Conservation (phyloP, 2,888 invertebrate genomes). For the Apotomis turbidana region DNA sequence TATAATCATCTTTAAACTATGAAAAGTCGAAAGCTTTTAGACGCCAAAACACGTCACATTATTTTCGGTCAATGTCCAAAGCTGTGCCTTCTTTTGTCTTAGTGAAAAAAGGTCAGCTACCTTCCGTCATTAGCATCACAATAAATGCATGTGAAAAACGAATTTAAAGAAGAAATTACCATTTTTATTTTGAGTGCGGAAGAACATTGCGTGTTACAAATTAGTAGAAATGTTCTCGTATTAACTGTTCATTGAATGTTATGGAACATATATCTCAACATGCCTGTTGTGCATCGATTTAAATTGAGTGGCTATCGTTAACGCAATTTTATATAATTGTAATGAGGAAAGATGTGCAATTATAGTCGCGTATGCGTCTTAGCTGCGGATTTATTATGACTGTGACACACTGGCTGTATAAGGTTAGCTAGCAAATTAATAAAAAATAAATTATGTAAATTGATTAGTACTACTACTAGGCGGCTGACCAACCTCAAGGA, state of each 20-base stretch:
- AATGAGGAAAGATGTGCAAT: constrained; percentile 26
- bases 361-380: constrained; percentile 23
- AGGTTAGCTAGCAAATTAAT: not conserved
- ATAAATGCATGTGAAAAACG: constrained; percentile 9
- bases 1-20: not conserved
- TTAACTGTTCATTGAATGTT: constrained; percentile 41
- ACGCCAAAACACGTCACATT: not conserved
- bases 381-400: constrained; percentile 17
- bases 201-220: constrained; percentile 24
- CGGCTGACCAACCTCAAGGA: no score
- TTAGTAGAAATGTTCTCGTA: constrained; percentile 18
- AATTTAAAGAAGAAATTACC: not conserved
- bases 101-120: not conserved
- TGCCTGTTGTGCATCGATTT: constrained; percentile 21
- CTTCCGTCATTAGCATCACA: constrained; percentile 4
- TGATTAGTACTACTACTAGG: no score
- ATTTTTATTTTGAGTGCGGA: constrained; percentile 6
- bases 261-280: constrained; percentile 22
- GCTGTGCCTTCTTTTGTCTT: not conserved
- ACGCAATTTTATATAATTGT: constrained; percentile 36
- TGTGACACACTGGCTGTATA: constrained; percentile 14
- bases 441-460: no score
- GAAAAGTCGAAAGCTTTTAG: not conserved
- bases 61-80: not conserved
- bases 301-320: constrained; percentile 31